Evolutionary conservation across 2,888 invertebrate species (phyloP).

Genomic region (Orthosia incerta): DNA sequence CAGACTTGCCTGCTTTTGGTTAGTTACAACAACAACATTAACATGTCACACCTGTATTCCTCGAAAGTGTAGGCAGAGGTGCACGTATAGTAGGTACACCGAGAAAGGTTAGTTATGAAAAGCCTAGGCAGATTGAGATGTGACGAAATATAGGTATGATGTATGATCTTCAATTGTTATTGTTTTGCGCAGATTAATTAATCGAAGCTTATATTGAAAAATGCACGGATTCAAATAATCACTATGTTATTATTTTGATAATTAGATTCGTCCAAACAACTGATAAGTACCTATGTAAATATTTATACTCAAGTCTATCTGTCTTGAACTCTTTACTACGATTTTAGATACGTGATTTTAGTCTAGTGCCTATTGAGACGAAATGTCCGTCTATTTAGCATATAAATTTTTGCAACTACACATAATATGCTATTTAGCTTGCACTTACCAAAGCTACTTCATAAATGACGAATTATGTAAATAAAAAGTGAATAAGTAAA

Average conservation of each 20-base stretch:
- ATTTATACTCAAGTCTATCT: slow-evolving; percentile 13
- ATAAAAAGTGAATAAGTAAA: neutral
- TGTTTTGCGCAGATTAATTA: neutral
- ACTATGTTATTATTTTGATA: slow-evolving; percentile 41
- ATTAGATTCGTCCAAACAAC: slow-evolving; percentile 14
- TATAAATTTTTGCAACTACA: neutral
- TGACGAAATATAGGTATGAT: too few relatives aligned
- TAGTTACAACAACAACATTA: too few relatives aligned
- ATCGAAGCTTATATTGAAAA: neutral
- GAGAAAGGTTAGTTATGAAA: too few relatives aligned
- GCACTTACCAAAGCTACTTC: neutral
- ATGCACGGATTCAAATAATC: neutral
- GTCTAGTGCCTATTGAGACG: neutral
- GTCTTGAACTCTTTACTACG: slow-evolving; percentile 1
- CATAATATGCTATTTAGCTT: neutral
- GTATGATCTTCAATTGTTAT: slow-evolving; percentile 3
- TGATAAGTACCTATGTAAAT: slow-evolving; percentile 16
- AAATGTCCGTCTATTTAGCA: neutral
- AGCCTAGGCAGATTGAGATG: too few relatives aligned
- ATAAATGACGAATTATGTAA: neutral
- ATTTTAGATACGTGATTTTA: neutral
- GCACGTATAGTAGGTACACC: too few relatives aligned
- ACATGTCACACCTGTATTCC: too few relatives aligned
- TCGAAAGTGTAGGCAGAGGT: too few relatives aligned
- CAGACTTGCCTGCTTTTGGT: too few relatives aligned